phyloP scores from a whole-genome alignment of 2,888 invertebrate genomes.

The Heteromyza rotundicornis region DNA sequence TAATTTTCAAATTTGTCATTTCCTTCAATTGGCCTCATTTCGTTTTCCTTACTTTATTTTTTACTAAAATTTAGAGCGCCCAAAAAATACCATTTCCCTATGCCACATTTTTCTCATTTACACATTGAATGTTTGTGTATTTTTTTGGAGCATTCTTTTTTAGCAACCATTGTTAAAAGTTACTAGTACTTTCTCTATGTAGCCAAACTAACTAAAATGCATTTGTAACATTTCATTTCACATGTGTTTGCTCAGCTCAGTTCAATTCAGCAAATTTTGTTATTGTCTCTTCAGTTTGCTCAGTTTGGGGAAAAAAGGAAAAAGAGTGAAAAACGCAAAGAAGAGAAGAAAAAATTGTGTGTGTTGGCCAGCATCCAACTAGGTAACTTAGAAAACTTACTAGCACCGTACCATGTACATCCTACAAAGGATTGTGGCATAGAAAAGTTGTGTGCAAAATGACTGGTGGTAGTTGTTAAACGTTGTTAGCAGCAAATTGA shows the following conservation, averaged over 20 bases:
- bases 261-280: conserved; percentile 7
- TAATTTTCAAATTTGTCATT: too few species aligned
- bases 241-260: conserved; percentile 4
- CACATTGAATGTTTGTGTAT: too few species aligned
- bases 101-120: too few species aligned
- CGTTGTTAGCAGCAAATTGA: conserved; percentile 1
- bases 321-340: too few species aligned
- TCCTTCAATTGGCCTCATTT: too few species aligned
- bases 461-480: neutral
- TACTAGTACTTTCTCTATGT: neutral
- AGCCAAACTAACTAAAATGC: neutral
- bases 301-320: too few species aligned
- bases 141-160: too few species aligned
- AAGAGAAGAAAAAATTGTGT: neutral
- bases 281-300: too few species aligned
- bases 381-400: conserved; percentile 11
- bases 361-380: conserved; percentile 15
- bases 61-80: too few species aligned
- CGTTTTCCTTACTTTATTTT: too few species aligned
- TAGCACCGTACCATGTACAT: neutral
- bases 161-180: too few species aligned
- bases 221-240: conserved; percentile 12
- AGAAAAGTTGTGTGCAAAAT: neutral
- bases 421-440: neutral
- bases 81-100: too few species aligned